Base-by-base conservation (phyloP, 2,888 invertebrate species). In the Sceliomorpha sp. region DNA sequence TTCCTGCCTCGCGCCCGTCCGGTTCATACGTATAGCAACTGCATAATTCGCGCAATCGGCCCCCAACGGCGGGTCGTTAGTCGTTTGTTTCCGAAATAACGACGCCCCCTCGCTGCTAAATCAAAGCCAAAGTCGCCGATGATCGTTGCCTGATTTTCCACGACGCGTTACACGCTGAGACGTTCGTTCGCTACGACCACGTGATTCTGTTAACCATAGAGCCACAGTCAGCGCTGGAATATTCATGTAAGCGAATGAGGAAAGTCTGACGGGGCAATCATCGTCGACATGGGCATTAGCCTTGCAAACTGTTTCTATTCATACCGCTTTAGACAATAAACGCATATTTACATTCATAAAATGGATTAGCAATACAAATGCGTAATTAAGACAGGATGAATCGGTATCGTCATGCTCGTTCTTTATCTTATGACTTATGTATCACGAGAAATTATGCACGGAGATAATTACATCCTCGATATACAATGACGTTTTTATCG, bases 51-150 rank as follows among this genome's bases (percentile, higher is more conserved):
- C 74, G 78, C 82, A 83, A 83, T 82, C 81, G 73, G 69, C 72
- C 69, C 79, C 68, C 83, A 78, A 75, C 79, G 70, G 80, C 69
- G 73, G 77, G 72, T 85, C 84, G 84, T 85, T 85, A 85, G 82
- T 69, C 79, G 80, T 80, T 84, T 85, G 82, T 85, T 83, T 82
- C 82, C 77, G 74, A 27, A 69, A 84, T 83, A 82, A 83, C 83
- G 77, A 74, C 73, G 72, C 53, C 56, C 67, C 66, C 67, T 66
- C 73, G 71, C 47, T 34, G 36, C 55, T 56, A 67, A 68, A 69
- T 64, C 58, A 56, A 56, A 69, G 58, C 51, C 47, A 37, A 34
- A 56, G 42, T 51, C 42, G 44, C 59, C 40, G 56, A 63, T 55
- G 68, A 58, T 48, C 51, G 45, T 50, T 20, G 62, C 66, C 58